These are phyloP conservation scores for Lepidurus couesii DNA, from an alignment of 1,140 invertebrate species.

Conservation along the genomic window DNA sequence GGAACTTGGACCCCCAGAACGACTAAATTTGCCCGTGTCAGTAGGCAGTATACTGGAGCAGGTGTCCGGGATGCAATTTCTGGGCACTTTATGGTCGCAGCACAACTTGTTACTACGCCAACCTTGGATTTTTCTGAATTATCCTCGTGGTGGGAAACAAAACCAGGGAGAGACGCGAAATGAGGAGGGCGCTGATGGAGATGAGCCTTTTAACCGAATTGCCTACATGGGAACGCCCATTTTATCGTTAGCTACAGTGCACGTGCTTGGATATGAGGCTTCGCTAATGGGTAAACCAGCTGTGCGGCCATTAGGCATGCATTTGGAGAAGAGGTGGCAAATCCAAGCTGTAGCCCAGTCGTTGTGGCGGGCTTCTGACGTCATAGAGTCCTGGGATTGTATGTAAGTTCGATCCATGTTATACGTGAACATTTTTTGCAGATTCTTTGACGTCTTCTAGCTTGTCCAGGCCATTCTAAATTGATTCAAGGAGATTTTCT, in stretches of 20 bases:
- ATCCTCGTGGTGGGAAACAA: not conserved
- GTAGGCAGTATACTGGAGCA: not conserved
- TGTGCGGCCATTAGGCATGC: conserved; percentile 4
- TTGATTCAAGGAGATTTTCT: not conserved
- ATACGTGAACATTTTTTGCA: no score
- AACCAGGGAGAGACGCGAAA: not conserved
- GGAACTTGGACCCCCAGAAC: not conserved
- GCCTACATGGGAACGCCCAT: not conserved
- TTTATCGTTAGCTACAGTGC: not conserved
- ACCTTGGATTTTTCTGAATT: not conserved
- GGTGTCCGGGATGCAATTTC: conserved; percentile 4
- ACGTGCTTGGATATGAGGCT: not conserved
- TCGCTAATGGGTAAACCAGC: not conserved
- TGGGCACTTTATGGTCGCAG: not conserved
- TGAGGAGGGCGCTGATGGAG: not conserved
- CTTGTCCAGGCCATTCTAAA: no score
- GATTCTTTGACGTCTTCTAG: no score
- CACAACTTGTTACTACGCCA: not conserved
- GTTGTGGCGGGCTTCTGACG: not conserved
- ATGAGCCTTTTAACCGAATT: not conserved
- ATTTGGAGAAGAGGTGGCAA: not conserved
- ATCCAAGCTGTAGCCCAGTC: not conserved
- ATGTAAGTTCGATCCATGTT: not conserved
- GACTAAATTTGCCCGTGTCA: not conserved
- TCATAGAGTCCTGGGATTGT: not conserved